Conservation (phyloP, 2,797 vertebrate species). For the Gallirallus australis region DNA sequence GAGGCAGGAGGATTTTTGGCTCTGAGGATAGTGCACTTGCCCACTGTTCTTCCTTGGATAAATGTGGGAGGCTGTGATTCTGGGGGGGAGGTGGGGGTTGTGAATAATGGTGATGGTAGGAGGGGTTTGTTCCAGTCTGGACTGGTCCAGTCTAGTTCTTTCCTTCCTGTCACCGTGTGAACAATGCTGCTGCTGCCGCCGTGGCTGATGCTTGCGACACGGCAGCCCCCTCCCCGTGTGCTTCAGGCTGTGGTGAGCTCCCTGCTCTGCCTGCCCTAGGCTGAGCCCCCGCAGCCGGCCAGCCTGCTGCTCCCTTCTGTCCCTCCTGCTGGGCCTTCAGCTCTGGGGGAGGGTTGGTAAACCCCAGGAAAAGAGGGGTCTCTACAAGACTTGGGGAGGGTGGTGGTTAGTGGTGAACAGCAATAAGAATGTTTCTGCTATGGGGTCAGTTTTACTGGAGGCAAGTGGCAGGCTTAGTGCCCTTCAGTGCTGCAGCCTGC, state of each 20-base stretch:
- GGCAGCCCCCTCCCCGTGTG: constrained; percentile 36
- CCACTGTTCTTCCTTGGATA: constrained; percentile 28
- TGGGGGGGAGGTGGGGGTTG: constrained; percentile 34
- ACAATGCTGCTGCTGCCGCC: constrained; percentile 70
- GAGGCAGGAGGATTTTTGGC: not conserved
- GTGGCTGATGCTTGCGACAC: constrained; percentile 40
- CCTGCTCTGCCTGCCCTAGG: not conserved
- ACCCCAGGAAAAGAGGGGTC: not conserved
- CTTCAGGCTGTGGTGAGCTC: not conserved
- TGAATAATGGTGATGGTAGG: constrained; percentile 71
- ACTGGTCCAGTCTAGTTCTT: constrained; percentile 80
- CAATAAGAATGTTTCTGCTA: not conserved
- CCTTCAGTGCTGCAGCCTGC: not conserved
- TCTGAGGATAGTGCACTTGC: not conserved
- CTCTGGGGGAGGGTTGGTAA: not conserved
- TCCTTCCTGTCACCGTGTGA: constrained; percentile 75
- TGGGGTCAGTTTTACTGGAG: not conserved
- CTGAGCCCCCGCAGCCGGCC: fast-evolving
- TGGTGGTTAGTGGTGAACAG: not conserved
- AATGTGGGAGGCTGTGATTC: not conserved
- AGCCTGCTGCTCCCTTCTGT: not conserved
- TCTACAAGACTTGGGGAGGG: not conserved
- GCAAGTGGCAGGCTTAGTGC: not conserved
- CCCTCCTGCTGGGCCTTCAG: not conserved
- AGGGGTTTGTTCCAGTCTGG: constrained; percentile 79